These are phyloP conservation scores for Abrostola triplasia DNA, from an alignment of 2,888 invertebrate genomes.

Conservation along the genomic window DNA sequence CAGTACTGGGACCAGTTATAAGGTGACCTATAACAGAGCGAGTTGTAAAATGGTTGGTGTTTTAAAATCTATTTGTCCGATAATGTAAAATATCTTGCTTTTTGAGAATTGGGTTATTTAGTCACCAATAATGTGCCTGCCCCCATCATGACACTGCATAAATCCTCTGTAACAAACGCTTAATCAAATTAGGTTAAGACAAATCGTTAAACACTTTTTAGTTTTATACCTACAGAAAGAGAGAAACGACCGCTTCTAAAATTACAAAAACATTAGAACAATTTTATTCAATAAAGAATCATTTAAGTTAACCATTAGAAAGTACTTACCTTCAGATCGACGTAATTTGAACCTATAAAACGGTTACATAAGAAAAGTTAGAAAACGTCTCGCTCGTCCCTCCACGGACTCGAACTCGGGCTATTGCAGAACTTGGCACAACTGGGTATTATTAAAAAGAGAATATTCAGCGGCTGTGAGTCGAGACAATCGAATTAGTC, in stretches of 20 bases:
- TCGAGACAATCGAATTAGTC: slow-evolving; percentile 31
- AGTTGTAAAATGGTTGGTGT: too few relatives aligned
- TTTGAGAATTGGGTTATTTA: too few relatives aligned
- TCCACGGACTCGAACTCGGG: slow-evolving; percentile 7
- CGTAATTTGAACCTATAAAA: slow-evolving; percentile 25
- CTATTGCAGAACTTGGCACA: slow-evolving; percentile 17
- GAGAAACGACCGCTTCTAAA: too few relatives aligned
- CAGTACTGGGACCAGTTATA: slow-evolving; percentile 6
- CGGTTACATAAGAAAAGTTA: slow-evolving; percentile 17
- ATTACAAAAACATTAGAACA: background rate
- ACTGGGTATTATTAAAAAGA: slow-evolving; percentile 21
- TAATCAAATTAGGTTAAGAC: too few relatives aligned
- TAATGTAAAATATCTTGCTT: too few relatives aligned
- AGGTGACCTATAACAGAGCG: too few relatives aligned
- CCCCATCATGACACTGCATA: too few relatives aligned
- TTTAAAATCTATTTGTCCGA: too few relatives aligned
- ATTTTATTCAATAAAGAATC: background rate
- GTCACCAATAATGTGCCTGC: too few relatives aligned
- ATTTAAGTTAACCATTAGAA: background rate
- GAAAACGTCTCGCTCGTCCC: slow-evolving; percentile 5
- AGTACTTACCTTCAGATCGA: background rate
- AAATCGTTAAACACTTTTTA: too few relatives aligned
- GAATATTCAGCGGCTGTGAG: slow-evolving; percentile 25
- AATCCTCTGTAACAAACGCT: too few relatives aligned
- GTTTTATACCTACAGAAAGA: too few relatives aligned